phyloP scores from a whole-genome alignment of 2,888 invertebrate genomes.

The Lymantria monacha region DNA sequence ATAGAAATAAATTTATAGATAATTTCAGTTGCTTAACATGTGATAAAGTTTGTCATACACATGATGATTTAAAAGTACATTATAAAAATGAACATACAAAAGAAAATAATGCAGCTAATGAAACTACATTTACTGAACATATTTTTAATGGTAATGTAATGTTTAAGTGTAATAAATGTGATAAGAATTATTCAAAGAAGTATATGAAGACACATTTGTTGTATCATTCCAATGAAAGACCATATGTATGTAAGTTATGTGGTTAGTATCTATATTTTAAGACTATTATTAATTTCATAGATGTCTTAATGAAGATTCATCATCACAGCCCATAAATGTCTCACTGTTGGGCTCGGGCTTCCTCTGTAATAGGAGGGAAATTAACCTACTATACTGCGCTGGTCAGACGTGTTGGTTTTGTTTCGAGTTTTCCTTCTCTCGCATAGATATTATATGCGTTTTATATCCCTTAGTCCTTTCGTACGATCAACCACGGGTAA shows the following conservation, averaged over 20 bases:
- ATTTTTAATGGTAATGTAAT: constrained; percentile 17
- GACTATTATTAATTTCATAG: too few relatives aligned
- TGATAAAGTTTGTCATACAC: constrained; percentile 33
- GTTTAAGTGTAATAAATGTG: constrained; percentile 53
- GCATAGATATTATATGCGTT: too few relatives aligned
- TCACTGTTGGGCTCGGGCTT: too few relatives aligned
- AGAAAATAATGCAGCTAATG: constrained; percentile 3
- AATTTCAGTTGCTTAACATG: constrained; percentile 47
- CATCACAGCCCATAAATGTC: too few relatives aligned
- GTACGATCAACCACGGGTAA: too few relatives aligned
- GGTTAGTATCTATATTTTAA: constrained; percentile 46
- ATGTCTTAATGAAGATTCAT: too few relatives aligned
- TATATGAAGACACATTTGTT: constrained; percentile 45
- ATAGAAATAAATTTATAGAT: constrained; percentile 6
- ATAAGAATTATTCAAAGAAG: constrained; percentile 41
- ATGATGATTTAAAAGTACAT: constrained; percentile 44
- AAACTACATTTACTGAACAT: constrained; percentile 22
- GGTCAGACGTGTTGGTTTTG: too few relatives aligned
- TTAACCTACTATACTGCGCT: too few relatives aligned
- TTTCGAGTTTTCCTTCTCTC: too few relatives aligned
- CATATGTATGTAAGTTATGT: constrained; percentile 66
- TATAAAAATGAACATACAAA: constrained; percentile 39
- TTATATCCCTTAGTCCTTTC: too few relatives aligned
- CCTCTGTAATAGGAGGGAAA: too few relatives aligned
- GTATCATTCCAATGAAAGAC: constrained; percentile 47